Evolutionary conservation across 1,140 invertebrate species (phyloP).

Genomic region (Zaprionus ornatus): DNA sequence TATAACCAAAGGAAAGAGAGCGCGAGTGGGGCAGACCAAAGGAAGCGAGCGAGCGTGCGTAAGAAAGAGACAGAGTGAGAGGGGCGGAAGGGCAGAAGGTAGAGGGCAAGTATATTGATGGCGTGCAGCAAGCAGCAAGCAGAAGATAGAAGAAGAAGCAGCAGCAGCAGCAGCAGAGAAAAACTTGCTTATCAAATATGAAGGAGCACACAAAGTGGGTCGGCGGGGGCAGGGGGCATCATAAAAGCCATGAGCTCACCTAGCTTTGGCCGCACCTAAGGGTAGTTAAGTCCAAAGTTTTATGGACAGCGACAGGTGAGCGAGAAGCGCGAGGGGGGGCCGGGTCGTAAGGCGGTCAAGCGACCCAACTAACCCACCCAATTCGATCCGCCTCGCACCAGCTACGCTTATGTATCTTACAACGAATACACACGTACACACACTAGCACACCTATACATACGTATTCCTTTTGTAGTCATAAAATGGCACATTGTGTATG

Average conservation of each 20-base stretch:
- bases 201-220: constrained; percentile 72
- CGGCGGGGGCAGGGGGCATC: constrained; percentile 43
- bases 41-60: constrained; percentile 7
- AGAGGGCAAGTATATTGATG: constrained; percentile 70
- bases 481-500: constrained; percentile 58
- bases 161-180: constrained; percentile 28
- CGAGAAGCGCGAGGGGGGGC: constrained; percentile 12
- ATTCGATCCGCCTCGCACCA: constrained; percentile 3
- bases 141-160: constrained; percentile 38
- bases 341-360: constrained; percentile 11
- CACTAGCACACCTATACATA: constrained; percentile 2
- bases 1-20: constrained; percentile 62
- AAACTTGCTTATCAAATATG: constrained; percentile 79
- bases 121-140: constrained; percentile 70
- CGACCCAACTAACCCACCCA: constrained; percentile 42
- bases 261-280: constrained; percentile 52
- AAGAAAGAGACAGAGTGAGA: constrained; percentile 17
- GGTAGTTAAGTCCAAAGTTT: constrained; percentile 77
- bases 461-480: constrained; percentile 63
- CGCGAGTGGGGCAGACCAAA: constrained; percentile 1
- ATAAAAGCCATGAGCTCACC: constrained; percentile 78
- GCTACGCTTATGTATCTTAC: constrained; percentile 41
- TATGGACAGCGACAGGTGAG: constrained; percentile 71
- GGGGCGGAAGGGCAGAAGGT: not conserved
- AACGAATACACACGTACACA: constrained; percentile 7